phyloP scores from a whole-genome alignment of 2,888 invertebrate genomes.

The Cryptocheilus praepositus region DNA sequence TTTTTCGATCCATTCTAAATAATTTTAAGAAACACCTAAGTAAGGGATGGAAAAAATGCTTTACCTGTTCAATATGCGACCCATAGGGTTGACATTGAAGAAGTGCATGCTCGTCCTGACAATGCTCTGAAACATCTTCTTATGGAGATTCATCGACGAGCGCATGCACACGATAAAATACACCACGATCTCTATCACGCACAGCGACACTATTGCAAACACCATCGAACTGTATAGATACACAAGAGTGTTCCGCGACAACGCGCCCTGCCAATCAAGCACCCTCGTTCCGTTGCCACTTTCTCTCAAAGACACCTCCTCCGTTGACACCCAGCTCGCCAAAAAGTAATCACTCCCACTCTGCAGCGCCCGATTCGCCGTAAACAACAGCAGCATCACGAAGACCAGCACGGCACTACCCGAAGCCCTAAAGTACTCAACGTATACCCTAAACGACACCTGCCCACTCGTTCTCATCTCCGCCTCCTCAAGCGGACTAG shows the following conservation, averaged over 20 bases:
- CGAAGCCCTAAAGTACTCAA: conserved; percentile 66
- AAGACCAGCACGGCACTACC: conserved; percentile 57
- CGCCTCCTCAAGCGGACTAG: conserved; percentile 24
- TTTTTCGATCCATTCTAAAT: too few relatives aligned
- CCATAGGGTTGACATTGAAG: conserved; percentile 91
- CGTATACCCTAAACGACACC: conserved; percentile 52
- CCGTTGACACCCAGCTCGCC: conserved; percentile 77
- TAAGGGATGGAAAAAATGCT: neutral
- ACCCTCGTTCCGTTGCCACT: conserved; percentile 26
- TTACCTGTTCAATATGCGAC: conserved; percentile 84
- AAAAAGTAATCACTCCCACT: conserved; percentile 71
- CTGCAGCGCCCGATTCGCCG: conserved; percentile 62
- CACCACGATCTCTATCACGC: conserved; percentile 72
- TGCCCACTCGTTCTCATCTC: conserved; percentile 50
- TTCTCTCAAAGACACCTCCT: conserved; percentile 69
- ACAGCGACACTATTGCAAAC: conserved; percentile 68
- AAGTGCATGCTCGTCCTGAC: conserved; percentile 89
- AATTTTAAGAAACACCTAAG: too few relatives aligned
- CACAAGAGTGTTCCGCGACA: conserved; percentile 73
- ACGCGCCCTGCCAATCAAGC: conserved; percentile 34
- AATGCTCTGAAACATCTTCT: conserved; percentile 87
- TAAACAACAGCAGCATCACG: conserved; percentile 54
- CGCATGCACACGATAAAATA: conserved; percentile 84
- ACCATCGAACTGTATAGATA: conserved; percentile 77
- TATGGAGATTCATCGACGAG: conserved; percentile 87